Conservation (phyloP, 1,140 invertebrate genomes). For the Pogonomyrmex californicus region DNA sequence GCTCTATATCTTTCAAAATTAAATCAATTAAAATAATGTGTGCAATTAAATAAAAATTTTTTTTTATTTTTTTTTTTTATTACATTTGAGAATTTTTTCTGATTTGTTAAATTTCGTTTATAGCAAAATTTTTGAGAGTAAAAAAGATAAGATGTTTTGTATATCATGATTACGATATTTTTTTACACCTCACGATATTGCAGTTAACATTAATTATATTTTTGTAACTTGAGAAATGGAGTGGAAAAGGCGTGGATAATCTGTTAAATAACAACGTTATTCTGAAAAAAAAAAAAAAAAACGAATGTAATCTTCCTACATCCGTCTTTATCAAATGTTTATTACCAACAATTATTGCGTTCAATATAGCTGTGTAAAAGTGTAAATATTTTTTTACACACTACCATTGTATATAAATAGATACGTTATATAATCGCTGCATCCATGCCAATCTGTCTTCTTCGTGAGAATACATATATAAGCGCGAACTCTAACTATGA, state of each 20-base stretch:
- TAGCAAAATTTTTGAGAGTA: background rate
- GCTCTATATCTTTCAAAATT: background rate
- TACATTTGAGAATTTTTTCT: background rate
- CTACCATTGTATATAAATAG: background rate
- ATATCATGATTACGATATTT: constrained; percentile 1
- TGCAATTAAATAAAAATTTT: background rate
- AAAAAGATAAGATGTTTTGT: background rate
- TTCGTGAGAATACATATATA: background rate
- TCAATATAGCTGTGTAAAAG: constrained; percentile 6
- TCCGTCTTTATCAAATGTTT: background rate
- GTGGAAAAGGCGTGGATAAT: background rate
- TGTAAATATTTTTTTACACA: constrained; percentile 47
- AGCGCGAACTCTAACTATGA: background rate
- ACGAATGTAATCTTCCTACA: background rate
- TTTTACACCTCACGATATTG: background rate
- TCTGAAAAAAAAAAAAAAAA: background rate
- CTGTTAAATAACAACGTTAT: background rate
- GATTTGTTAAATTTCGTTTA: background rate
- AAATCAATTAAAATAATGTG: background rate
- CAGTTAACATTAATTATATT: background rate
- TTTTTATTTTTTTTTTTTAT: background rate
- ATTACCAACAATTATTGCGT: constrained; percentile 39
- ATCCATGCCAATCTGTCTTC: constrained; percentile 34
- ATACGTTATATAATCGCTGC: background rate
- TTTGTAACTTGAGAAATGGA: background rate